Base-by-base conservation (phyloP, 2,113 vertebrate species). In the Melanostigma gelatinosum region DNA sequence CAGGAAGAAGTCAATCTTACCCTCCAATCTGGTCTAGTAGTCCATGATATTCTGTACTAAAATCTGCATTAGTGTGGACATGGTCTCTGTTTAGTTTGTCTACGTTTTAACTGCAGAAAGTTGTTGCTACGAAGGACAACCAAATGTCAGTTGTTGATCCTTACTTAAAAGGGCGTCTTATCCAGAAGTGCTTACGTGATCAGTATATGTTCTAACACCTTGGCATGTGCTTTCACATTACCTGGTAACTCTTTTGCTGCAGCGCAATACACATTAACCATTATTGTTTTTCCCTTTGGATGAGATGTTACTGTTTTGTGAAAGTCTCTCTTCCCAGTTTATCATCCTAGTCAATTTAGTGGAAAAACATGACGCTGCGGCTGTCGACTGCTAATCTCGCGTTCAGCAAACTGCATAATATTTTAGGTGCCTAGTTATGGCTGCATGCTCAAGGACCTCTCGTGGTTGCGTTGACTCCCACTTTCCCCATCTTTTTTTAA, bases 211-310 rank as follows among this genome's bases (percentile, higher is more conserved):
- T 32, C 10, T 44, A 36, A 68, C 13, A 48, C 8, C 13, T 67
- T 58, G 12, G 15, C 29, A 27, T 27, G 40, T 50, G 54, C 55
- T 34, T 65, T 66, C 36, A 32, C 6, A 34, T 57, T 4, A 12
- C n/a, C 16, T 57, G 1, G 13, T 72, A 20, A 27, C 32, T 60
- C 1, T 36, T 60, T 10, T 27, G 6, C 27, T 16, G 4, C 38
- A 63, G 44, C 12, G 46, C 12, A 48, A 6, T 52, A 75, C 50
- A 75, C 52, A 72, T 75, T 67, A 67, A 77, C 61, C 11, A 8
- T 38, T 29, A 9, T 48, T 46, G 52, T 72, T 55, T 67, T 63
- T 64, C 20, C 32, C 4, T 2, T 44, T 12, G 0, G 29, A 16
- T 72, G n/a, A 44, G 22, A 20, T 16, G 27, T 72, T 55, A 44